Evolutionary conservation across 2,113 vertebrate species (phyloP), one percentile per base, ranked within the genome.

Genomic region (Nycticebus coucang): DNA sequence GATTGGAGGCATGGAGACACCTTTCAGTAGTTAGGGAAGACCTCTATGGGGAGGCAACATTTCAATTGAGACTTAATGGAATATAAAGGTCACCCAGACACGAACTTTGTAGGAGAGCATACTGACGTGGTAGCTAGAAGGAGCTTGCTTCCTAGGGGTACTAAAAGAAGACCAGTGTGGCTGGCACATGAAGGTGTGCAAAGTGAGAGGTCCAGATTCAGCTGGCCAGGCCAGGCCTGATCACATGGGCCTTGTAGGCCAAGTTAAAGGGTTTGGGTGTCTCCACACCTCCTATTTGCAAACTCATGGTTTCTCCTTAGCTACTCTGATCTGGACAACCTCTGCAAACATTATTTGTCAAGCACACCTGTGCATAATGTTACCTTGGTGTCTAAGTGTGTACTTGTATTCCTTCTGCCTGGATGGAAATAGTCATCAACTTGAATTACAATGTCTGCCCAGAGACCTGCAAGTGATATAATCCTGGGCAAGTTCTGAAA

Each of bases 381-480:
- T 75, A 87, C 66, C 77, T 84, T 28, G 1, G 37, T 21, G 28
- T 53, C 21, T 62, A 26, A 7, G 11, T 15, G 62, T 4, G 7
- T 3, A 5, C 41, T 66, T 1, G 0, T 26, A 19, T 87, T 78
- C 64, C 66, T 87, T 18, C 59, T 85, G 60, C 71, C 30, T 37
- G 19, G 37, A 57, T 80, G 57, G 60, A 97, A 92, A 90, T 75
- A 85, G 35, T 22, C 41, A 93, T 87, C 55, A 55, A 24, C 53
- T 66, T 89, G 81, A 87, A 77, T 87, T 92, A 90, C 55, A 92
- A 92, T 82, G 72, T 84, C 90, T 96, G 26, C 53, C 89, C 64
- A 80, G 95, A 89, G 87, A 89, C 69, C 50, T 74, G 55, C 21
- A 89, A 45, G 17, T 35, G 80, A 77, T 64, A 59, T 28, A 87